Conservation (phyloP, 2,888 invertebrate species). For the Pyrrhosoma nymphula region DNA sequence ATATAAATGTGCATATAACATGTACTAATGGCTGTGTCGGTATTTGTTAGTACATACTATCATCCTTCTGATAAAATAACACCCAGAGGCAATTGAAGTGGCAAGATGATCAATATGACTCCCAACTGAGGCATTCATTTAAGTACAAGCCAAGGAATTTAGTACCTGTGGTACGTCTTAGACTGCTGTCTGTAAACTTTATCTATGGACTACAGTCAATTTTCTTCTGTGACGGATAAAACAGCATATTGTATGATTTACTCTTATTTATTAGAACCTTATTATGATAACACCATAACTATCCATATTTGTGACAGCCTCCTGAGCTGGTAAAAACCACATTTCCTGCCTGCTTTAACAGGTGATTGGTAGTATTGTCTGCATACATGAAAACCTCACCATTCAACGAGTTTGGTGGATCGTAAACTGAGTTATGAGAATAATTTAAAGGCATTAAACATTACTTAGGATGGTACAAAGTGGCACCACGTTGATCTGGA, state of each 20-base stretch:
- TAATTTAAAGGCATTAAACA: too few relatives aligned
- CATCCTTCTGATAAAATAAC: background rate
- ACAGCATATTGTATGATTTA: background rate
- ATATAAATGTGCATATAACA: background rate
- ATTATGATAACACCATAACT: background rate
- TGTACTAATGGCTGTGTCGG: background rate
- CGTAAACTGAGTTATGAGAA: too few relatives aligned
- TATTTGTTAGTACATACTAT: background rate
- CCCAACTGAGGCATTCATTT: background rate
- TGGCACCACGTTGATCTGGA: too few relatives aligned
- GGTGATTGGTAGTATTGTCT: constrained; percentile 21
- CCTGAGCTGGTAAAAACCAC: background rate
- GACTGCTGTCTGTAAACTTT: background rate
- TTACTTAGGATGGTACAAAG: too few relatives aligned
- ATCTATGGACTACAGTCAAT: background rate
- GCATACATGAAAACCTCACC: constrained; percentile 6
- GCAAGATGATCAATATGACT: background rate
- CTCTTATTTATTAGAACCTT: too few relatives aligned
- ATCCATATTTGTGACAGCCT: background rate
- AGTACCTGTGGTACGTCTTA: background rate
- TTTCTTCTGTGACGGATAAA: background rate
- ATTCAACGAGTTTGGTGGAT: too few relatives aligned
- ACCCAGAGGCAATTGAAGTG: too few relatives aligned
- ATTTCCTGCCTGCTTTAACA: constrained; percentile 30
- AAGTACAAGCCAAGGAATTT: background rate